phyloP scores from a whole-genome alignment of 1,140 invertebrate genomes.

The Magallana angulata region DNA sequence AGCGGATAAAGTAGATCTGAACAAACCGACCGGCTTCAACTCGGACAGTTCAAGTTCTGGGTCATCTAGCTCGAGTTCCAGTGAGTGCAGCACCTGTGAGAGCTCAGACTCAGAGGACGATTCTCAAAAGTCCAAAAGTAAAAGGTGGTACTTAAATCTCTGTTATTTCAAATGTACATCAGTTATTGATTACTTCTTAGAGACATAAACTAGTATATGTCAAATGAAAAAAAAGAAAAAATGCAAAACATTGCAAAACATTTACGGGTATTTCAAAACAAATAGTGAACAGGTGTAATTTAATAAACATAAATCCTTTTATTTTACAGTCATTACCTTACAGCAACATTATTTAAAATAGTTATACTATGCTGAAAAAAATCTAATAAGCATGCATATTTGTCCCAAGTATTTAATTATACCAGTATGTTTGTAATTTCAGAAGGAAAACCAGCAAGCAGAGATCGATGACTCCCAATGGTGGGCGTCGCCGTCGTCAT shows the following conservation, averaged over 20 bases:
- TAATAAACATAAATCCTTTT: too few species aligned
- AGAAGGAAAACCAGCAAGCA: slow-evolving; percentile 61
- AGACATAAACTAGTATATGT: too few species aligned
- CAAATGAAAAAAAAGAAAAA: too few species aligned
- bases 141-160: slow-evolving; percentile 39
- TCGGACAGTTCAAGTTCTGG: slow-evolving; percentile 96
- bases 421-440: slow-evolving; percentile 30
- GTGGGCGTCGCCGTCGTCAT: slow-evolving; percentile 51
- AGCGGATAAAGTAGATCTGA: slow-evolving; percentile 92
- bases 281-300: too few species aligned
- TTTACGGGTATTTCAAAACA: too few species aligned
- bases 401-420: too few species aligned
- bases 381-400: too few species aligned
- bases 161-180: background rate
- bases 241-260: too few species aligned
- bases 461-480: slow-evolving; percentile 72
- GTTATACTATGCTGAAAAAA: too few species aligned
- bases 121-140: slow-evolving; percentile 41
- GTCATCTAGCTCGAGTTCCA: slow-evolving; percentile 88
- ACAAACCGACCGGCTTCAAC: slow-evolving; percentile 92
- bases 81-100: slow-evolving; percentile 72
- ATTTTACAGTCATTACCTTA: too few species aligned
- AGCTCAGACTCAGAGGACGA: background rate
- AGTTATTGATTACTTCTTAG: background rate
- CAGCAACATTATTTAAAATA: too few species aligned